A percentile compares a stretch with the other conserved stretches of the same genome.
phyloP scores from a whole-genome alignment of 1,140 invertebrate genomes.

The Amphibalanus amphitrite region DNA sequence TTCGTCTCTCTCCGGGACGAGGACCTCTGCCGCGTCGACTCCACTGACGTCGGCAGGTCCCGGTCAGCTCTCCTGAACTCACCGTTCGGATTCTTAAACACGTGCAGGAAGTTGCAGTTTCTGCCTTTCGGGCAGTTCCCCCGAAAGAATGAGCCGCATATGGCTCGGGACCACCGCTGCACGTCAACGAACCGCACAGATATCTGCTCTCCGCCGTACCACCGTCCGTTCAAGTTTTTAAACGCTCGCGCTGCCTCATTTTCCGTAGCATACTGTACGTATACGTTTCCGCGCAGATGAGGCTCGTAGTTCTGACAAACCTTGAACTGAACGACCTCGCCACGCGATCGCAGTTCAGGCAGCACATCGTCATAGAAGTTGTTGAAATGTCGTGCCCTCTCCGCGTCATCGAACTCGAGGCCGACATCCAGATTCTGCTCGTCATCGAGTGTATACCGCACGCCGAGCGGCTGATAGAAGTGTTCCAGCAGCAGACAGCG shows the following conservation, averaged over 20 bases:
- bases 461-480: slow-evolving; percentile 1
- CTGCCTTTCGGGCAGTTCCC: not conserved
- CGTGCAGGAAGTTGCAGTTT: not conserved
- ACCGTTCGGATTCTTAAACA: not conserved
- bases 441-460: not conserved
- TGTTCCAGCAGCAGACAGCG: slow-evolving; percentile 4
- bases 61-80: not conserved
- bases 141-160: slow-evolving; percentile 46
- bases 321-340: slow-evolving; percentile 58
- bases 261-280: slow-evolving; percentile 56
- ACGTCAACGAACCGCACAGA: slow-evolving; percentile 63
- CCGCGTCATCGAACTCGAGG: not conserved
- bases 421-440: not conserved
- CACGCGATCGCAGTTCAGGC: slow-evolving; percentile 61
- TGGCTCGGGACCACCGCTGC: slow-evolving; percentile 60
- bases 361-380: slow-evolving; percentile 77
- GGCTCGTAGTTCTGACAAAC: slow-evolving; percentile 70
- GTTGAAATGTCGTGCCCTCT: slow-evolving; percentile 22
- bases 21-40: not conserved
- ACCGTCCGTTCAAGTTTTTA: slow-evolving; percentile 60
- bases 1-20: not conserved
- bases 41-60: not conserved
- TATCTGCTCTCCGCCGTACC: slow-evolving; percentile 68
- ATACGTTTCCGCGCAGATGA: slow-evolving; percentile 79
- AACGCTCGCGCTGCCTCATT: slow-evolving; percentile 53